Conservation (phyloP, 2,888 invertebrate species). For the Philhelius pedissequus region DNA sequence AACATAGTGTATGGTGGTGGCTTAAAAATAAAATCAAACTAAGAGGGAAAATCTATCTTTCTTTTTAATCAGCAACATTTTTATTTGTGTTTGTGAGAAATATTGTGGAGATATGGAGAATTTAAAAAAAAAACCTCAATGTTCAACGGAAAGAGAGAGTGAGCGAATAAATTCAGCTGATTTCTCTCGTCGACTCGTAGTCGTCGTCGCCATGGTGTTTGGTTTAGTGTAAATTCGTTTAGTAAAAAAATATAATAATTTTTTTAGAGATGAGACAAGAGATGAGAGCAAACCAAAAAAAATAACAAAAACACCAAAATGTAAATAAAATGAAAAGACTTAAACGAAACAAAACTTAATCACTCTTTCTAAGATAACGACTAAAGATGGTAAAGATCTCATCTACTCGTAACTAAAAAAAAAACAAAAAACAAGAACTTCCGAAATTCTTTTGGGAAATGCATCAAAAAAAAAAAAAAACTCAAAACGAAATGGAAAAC, state of each 20-base stretch:
- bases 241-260: constrained; percentile 17
- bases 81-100: constrained; percentile 8
- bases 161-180: constrained; percentile 50
- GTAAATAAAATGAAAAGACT: constrained; percentile 3
- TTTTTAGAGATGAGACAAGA: not conserved
- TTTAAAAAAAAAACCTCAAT: not conserved
- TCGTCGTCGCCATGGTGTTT: not conserved
- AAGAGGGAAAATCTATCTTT: not conserved
- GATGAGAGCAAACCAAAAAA: constrained; percentile 54
- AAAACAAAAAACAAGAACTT: not conserved
- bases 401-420: not conserved
- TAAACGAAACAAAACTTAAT: not conserved
- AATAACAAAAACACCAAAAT: not conserved
- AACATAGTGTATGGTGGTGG: not conserved
- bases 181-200: constrained; percentile 31
- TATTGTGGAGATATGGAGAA: not conserved
- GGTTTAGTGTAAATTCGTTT: not conserved
- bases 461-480: constrained; percentile 5
- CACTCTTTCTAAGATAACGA: not conserved
- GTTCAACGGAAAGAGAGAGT: constrained; percentile 56
- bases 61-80: constrained; percentile 12
- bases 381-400: not conserved
- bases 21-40: not conserved
- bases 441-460: constrained; percentile 6
- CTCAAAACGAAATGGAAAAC: constrained; percentile 24